Conservation (phyloP, 2,888 invertebrate species). For the Gymnoscelis rufifasciata region DNA sequence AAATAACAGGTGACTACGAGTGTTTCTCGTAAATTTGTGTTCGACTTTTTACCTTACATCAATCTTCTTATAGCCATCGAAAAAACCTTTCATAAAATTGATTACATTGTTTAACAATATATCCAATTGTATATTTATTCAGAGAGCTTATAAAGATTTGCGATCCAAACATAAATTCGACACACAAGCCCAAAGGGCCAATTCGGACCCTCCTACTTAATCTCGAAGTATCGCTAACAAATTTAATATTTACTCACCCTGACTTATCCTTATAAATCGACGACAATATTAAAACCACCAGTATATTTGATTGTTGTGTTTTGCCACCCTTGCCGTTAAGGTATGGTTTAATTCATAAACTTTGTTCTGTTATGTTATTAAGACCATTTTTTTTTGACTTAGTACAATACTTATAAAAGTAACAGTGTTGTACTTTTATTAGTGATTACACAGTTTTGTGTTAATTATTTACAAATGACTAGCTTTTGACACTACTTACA, state of each 20-base stretch:
- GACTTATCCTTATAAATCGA: slow-evolving; percentile 79
- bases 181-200: slow-evolving; percentile 24
- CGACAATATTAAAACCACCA: slow-evolving; percentile 77
- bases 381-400: too few relatives aligned
- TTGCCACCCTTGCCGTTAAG: slow-evolving; percentile 51
- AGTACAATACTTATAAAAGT: too few relatives aligned
- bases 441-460: too few relatives aligned
- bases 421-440: neutral
- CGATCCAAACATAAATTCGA: slow-evolving; percentile 16
- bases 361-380: slow-evolving; percentile 8
- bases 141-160: neutral
- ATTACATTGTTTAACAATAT: too few relatives aligned
- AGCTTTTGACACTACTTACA: too few relatives aligned
- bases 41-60: too few relatives aligned
- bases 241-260: slow-evolving; percentile 76
- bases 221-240: slow-evolving; percentile 74
- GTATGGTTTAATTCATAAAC: slow-evolving; percentile 37
- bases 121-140: neutral
- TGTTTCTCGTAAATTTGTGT: too few relatives aligned
- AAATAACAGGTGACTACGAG: too few relatives aligned
- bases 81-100: too few relatives aligned
- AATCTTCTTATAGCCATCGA: too few relatives aligned
- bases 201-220: slow-evolving; percentile 64
- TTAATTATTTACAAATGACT: too few relatives aligned
- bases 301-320: slow-evolving; percentile 70